Evolutionary conservation across 2,113 vertebrate species (phyloP).

Genomic region (Lasiurus borealis): DNA sequence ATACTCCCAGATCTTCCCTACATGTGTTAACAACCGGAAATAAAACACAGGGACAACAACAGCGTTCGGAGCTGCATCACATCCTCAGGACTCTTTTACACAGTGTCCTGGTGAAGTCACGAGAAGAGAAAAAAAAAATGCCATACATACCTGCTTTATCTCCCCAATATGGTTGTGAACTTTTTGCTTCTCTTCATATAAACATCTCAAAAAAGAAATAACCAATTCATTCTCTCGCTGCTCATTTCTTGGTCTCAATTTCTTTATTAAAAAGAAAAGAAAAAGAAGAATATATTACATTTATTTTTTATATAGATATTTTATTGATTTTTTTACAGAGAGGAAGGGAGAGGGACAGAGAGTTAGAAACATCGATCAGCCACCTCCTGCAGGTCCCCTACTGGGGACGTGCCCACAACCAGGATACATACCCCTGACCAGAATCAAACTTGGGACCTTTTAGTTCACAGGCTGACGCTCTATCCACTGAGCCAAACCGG

Average conservation of each 20-base stretch:
- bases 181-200: constrained; percentile 96
- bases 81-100: neutral
- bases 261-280: constrained; percentile 84
- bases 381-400: too few relatives aligned
- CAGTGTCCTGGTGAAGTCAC: fast-evolving
- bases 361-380: too few relatives aligned
- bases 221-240: constrained; percentile 96
- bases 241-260: constrained; percentile 93
- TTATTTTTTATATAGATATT: constrained; percentile 23
- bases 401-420: too few relatives aligned
- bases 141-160: constrained; percentile 88
- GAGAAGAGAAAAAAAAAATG: neutral
- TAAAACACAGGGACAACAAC: neutral
- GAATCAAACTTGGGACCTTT: too few relatives aligned
- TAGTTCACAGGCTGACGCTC: too few relatives aligned
- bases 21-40: neutral
- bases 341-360: too few relatives aligned
- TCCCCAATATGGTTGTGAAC: constrained; percentile 91
- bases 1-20: neutral
- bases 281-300: constrained; percentile 37
- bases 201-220: constrained; percentile 90
- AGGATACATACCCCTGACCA: too few relatives aligned
- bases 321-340: too few relatives aligned
- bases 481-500: too few relatives aligned
- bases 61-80: neutral